These are phyloP conservation scores for Sylvia borin DNA, from an alignment of 2,797 vertebrate species.

Conservation along the genomic window DNA sequence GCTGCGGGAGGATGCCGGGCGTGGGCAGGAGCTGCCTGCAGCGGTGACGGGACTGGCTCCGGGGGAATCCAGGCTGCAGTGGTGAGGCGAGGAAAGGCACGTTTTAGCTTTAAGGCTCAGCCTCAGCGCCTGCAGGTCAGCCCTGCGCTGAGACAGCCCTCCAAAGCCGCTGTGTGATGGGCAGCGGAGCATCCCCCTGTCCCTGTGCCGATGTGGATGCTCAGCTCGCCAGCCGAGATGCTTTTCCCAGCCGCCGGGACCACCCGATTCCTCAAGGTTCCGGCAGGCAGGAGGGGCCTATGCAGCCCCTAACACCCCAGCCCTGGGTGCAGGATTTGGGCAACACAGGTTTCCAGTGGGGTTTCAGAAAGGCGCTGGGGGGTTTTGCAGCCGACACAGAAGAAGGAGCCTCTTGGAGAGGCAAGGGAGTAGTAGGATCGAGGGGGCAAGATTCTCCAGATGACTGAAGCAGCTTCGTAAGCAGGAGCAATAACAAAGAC, in stretches of 20 bases:
- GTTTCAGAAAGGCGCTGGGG: neutral
- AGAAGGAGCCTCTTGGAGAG: neutral
- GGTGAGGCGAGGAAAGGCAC: neutral
- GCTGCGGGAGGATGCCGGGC: neutral
- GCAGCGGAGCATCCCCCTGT: neutral
- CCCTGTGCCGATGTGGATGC: neutral
- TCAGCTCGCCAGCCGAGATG: neutral
- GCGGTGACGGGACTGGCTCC: neutral
- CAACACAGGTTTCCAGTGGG: fast-evolving
- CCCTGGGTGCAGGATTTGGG: neutral
- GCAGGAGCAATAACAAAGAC: neutral
- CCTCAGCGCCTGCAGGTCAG: neutral
- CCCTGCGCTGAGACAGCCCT: neutral
- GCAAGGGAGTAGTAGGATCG: neutral
- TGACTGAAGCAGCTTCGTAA: neutral
- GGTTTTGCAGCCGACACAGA: fast-evolving
- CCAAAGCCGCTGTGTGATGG: neutral
- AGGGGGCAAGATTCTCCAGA: neutral
- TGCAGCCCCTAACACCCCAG: fast-evolving
- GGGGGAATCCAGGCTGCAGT: neutral
- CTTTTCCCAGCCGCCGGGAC: neutral
- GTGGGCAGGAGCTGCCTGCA: neutral
- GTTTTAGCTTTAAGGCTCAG: neutral
- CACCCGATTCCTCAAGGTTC: neutral
- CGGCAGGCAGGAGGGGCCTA: neutral